Evolutionary conservation across 2,113 vertebrate species (phyloP).

Genomic region (Thomomys bottae): DNA sequence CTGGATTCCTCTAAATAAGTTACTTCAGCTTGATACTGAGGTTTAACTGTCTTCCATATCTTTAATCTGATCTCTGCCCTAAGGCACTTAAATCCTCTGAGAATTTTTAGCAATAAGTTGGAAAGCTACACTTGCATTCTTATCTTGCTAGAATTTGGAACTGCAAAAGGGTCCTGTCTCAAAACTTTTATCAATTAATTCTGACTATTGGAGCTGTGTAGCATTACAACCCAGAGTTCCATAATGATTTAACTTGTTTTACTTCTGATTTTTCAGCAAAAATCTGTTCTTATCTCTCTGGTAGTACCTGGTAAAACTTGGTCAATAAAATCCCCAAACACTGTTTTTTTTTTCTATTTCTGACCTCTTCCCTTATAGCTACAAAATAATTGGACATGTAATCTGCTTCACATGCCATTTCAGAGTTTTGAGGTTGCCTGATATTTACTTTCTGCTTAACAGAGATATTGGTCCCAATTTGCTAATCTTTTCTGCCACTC

Average conservation of each 20-base stretch:
- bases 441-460: neutral
- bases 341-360: slow-evolving; percentile 33
- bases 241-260: slow-evolving; percentile 42
- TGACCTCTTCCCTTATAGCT: slow-evolving; percentile 44
- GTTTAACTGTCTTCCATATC: slow-evolving; percentile 38
- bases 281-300: slow-evolving; percentile 43
- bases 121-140: slow-evolving; percentile 24
- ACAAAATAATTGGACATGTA: slow-evolving; percentile 66
- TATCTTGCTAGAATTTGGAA: slow-evolving; percentile 34
- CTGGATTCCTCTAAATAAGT: slow-evolving; percentile 42
- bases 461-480: neutral
- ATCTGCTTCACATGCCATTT: slow-evolving; percentile 45
- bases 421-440: neutral
- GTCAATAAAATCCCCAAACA: slow-evolving; percentile 53
- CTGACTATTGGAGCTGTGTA: neutral
- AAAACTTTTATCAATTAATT: slow-evolving; percentile 29
- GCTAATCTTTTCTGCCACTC: slow-evolving; percentile 2
- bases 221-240: neutral
- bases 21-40: slow-evolving; percentile 53
- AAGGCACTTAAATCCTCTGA: slow-evolving; percentile 11
- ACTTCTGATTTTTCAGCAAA: slow-evolving; percentile 39
- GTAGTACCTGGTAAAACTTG: slow-evolving; percentile 40
- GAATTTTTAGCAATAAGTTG: slow-evolving; percentile 43
- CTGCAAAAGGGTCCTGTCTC: neutral
- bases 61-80: slow-evolving; percentile 56